Base-by-base conservation (phyloP, 2,888 invertebrate genomes). In the Synergus japonicus region DNA sequence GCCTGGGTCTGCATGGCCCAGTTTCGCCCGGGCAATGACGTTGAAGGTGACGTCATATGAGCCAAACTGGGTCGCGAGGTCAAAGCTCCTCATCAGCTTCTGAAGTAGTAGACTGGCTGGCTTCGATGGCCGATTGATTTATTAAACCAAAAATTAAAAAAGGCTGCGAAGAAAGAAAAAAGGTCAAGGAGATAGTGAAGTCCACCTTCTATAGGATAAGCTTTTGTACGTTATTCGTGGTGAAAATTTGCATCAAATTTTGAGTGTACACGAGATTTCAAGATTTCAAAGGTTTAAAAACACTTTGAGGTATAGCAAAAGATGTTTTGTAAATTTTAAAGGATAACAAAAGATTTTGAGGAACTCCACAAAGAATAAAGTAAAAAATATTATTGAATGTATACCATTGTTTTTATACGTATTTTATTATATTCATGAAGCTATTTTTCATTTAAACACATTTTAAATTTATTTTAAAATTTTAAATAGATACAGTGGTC, bases 1-100 rank as follows among this genome's bases (percentile, higher is more conserved):
- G 87, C 93, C 94, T 94, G 94, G 94, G 93, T 94, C 94, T 94
- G 93, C 93, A 78, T 81, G 85, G 85, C 86, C 86, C 93, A 95
- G 93, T 94, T 95, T 94, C 93, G 93, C 93, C 93, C 93, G 92
- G 92, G 91, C 92, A 90, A 91, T 92, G 91, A 91, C 91, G 92
- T 91, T 89, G 89, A 83, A 82, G 78, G 86, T 91, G 92, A 92
- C 91, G 91, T 92, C 92, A 92, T 88, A 81, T 86, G 85, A 77
- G 86, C 85, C 73, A 87, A 92, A 91, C 83, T 91, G 79, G 92
- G 91, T 90, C 91, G 89, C 82, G 88, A 79, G 91, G 91, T 91
- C 90, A 87, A 87, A 91, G 89, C 87, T 90, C 90, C 88, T 85
- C 85, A 84, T 86, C 83, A 60, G 78, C 76, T 79, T 77, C 79